Conservation (phyloP, 2,113 vertebrate genomes). For the Oriolus oriolus region DNA sequence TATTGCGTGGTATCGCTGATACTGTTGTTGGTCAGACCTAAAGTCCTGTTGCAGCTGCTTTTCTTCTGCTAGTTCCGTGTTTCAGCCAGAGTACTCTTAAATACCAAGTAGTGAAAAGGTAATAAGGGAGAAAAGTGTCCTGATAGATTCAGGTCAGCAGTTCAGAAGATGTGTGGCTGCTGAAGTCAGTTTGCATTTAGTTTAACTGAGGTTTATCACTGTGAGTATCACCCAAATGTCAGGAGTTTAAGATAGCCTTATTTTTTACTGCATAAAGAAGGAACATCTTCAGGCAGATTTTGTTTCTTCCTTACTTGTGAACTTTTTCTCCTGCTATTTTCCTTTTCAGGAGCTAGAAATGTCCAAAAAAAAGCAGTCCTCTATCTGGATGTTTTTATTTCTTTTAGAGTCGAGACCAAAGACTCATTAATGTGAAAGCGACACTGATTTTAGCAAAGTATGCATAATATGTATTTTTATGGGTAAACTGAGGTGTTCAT, state of each 20-base stretch:
- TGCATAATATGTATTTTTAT: neutral
- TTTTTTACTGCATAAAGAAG: neutral
- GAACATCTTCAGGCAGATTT: neutral
- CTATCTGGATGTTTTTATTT: neutral
- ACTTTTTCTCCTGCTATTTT: neutral
- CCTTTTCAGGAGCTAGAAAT: neutral
- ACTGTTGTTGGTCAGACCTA: neutral
- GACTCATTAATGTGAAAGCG: neutral
- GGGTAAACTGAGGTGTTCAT: neutral
- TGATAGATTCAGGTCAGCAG: neutral
- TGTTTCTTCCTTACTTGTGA: neutral
- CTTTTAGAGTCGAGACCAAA: neutral
- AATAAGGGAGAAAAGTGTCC: neutral
- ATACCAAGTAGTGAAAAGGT: neutral
- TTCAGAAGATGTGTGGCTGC: neutral
- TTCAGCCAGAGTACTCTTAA: neutral
- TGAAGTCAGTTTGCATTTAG: conserved; percentile 8
- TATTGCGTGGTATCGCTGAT: neutral
- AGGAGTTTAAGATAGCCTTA: neutral
- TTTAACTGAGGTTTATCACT: neutral
- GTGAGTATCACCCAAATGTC: neutral
- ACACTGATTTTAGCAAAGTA: neutral
- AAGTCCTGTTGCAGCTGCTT: neutral
- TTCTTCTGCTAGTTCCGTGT: neutral
- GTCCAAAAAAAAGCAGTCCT: neutral